Evolutionary conservation across 2,797 vertebrate genomes (phyloP).

Genomic region (Xenentodon cancila): DNA sequence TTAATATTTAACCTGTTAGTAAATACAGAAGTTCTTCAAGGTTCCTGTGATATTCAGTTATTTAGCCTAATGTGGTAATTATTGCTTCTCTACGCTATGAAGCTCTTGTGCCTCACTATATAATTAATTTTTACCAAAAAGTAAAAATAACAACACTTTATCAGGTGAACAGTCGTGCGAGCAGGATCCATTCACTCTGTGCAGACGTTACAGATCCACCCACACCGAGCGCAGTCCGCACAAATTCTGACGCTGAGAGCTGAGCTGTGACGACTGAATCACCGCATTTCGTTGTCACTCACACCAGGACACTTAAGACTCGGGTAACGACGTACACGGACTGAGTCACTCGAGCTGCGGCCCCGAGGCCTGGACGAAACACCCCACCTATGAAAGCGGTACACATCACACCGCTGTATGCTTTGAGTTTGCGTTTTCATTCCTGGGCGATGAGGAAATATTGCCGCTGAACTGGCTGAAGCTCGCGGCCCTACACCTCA

Average conservation of each 20-base stretch:
- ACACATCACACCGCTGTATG: slow-evolving; percentile 91
- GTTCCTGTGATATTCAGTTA: slow-evolving; percentile 29
- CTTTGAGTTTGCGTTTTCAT: slow-evolving; percentile 80
- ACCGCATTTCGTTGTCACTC: slow-evolving; percentile 28
- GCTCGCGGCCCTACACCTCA: slow-evolving; percentile 84
- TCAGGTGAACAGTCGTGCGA: slow-evolving; percentile 61
- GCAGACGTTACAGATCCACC: slow-evolving; percentile 20
- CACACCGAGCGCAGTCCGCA: slow-evolving; percentile 19
- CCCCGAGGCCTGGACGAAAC: slow-evolving; percentile 17
- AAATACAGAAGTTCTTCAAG: slow-evolving; percentile 10
- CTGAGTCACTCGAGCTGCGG: slow-evolving; percentile 16
- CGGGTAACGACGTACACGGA: slow-evolving; percentile 37
- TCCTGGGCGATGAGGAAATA: slow-evolving; percentile 63
- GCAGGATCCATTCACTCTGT: slow-evolving; percentile 20
- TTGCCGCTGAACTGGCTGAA: slow-evolving; percentile 83
- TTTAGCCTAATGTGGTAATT: slow-evolving; percentile 63
- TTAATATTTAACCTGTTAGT: slow-evolving; percentile 16
- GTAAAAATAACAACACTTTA: slow-evolving; percentile 63
- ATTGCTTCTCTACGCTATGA: slow-evolving; percentile 82
- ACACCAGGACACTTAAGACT: slow-evolving; percentile 37
- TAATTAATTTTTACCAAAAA: slow-evolving; percentile 63
- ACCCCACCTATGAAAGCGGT: not conserved
- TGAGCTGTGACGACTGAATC: slow-evolving; percentile 16
- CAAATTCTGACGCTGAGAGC: slow-evolving; percentile 1
- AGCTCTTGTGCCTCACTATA: slow-evolving; percentile 64